Evolutionary conservation across 2,888 invertebrate species (phyloP), one percentile per base, ranked within the genome.

Genomic region (Lasioglossum morio): DNA sequence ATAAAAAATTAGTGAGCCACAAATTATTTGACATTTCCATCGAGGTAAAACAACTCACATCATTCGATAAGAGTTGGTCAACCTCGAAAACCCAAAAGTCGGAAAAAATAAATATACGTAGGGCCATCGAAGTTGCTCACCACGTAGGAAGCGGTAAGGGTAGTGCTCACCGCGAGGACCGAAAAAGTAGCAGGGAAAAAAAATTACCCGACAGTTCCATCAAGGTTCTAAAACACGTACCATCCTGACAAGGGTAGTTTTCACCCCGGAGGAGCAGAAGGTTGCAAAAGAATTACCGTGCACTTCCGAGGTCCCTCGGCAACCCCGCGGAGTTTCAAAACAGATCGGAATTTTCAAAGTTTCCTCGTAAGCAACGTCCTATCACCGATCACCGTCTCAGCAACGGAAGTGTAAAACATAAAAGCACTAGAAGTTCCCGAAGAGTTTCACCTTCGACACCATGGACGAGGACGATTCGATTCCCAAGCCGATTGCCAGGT

Each of bases 321-420:
- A 8, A 23, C 30, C 66, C 30, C 30, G 66, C 66, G 34, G 14
- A 66, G 66, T 66, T 66, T 34, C 53, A 27, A 30, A 66, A 66
- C 66, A 16, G 60, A 66, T 66, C 34, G 66, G 34, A 66, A 66
- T 66, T 66, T 34, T 66, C 66, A 16, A 66, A 66, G 34, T 66
- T 66, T 66, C 34, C 66, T 66, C 30, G 66, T 34, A 30, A 30
- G 19, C 19, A 34, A 66, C 34, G 19, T 16, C 30, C 34, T 66
- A 66, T 66, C 66, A 23, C 66, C 34, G 66, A 66, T 66, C 66
- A 66, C 34, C 34, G 30, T 8, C 34, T 19, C 66, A 19, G 16
- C 34, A 7, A 8, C 3, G 66, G 66, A 8, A 8, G 66, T 30
- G 66, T 34, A 23, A 4, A 66, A 66, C 30, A 7, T 23, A 30